Evolutionary conservation across 2,888 invertebrate species (phyloP).

Genomic region (Atherix ibis): DNA sequence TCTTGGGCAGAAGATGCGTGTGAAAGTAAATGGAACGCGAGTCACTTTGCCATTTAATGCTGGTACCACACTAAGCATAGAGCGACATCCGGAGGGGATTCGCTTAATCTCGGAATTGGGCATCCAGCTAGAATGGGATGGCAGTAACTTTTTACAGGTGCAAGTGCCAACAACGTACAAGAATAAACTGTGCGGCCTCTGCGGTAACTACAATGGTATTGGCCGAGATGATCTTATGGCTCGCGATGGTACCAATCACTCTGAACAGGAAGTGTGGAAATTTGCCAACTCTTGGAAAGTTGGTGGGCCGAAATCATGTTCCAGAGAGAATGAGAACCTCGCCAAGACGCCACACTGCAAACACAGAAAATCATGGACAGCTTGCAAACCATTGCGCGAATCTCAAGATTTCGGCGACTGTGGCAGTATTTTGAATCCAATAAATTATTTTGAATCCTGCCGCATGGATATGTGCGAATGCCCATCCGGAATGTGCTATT

Average conservation of each 20-base stretch:
- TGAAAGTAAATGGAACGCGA: conserved; percentile 69
- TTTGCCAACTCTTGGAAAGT: conserved; percentile 88
- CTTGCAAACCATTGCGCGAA: conserved; percentile 38
- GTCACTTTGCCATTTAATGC: conserved; percentile 53
- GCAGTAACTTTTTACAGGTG: conserved; percentile 81
- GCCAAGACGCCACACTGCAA: conserved; percentile 35
- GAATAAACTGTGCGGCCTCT: conserved; percentile 71
- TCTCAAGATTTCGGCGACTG: conserved; percentile 55
- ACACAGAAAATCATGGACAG: conserved; percentile 34
- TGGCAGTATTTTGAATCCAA: conserved; percentile 59
- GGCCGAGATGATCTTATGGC: conserved; percentile 71
- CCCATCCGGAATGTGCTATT: conserved; percentile 63
- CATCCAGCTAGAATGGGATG: conserved; percentile 80
- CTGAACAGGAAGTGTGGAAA: conserved; percentile 42
- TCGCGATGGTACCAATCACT: conserved; percentile 48
- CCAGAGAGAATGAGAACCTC: conserved; percentile 37
- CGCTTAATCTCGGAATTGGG: conserved; percentile 57
- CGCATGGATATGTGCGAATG: conserved; percentile 80
- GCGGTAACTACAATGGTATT: conserved; percentile 85
- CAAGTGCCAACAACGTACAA: conserved; percentile 57
- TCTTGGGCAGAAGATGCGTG: conserved; percentile 69
- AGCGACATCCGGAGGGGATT: conserved; percentile 44
- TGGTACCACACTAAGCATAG: conserved; percentile 41
- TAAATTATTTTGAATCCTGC: conserved; percentile 74
- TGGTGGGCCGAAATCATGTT: conserved; percentile 60